Conservation (phyloP, 2,797 vertebrate species). For the Acropternis orthonyx region DNA sequence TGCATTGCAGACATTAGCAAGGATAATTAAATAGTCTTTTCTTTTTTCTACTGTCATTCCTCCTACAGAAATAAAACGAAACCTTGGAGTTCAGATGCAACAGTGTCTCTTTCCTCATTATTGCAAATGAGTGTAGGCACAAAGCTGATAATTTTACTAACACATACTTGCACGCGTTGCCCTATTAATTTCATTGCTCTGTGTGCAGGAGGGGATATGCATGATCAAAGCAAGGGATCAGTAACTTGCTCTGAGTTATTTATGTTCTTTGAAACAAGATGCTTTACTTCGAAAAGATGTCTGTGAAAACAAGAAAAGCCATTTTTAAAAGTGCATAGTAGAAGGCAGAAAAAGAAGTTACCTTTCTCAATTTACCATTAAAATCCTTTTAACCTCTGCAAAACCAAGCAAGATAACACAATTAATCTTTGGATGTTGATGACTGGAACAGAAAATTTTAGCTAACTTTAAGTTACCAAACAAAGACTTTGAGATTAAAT, state of each 20-base stretch:
- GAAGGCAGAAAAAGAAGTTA: conserved; percentile 7
- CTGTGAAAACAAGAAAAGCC: neutral
- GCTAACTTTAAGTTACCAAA: neutral
- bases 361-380: neutral
- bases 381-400: neutral
- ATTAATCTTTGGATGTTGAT: neutral
- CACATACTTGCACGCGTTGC: neutral
- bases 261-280: conserved; percentile 57
- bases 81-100: neutral
- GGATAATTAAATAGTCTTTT: neutral
- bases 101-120: neutral
- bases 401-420: neutral
- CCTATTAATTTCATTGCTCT: neutral
- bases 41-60: neutral
- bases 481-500: conserved; percentile 33
- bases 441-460: conserved; percentile 1
- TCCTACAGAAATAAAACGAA: neutral
- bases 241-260: conserved; percentile 48
- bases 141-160: neutral
- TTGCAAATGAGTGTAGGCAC: neutral
- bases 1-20: neutral
- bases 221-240: conserved; percentile 26
- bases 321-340: neutral
- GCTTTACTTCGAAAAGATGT: neutral
- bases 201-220: neutral